A percentile compares a stretch with the other conserved stretches of the same genome.
Conservation (phyloP, 2,888 invertebrate species). For the Nymphalis urticae region DNA sequence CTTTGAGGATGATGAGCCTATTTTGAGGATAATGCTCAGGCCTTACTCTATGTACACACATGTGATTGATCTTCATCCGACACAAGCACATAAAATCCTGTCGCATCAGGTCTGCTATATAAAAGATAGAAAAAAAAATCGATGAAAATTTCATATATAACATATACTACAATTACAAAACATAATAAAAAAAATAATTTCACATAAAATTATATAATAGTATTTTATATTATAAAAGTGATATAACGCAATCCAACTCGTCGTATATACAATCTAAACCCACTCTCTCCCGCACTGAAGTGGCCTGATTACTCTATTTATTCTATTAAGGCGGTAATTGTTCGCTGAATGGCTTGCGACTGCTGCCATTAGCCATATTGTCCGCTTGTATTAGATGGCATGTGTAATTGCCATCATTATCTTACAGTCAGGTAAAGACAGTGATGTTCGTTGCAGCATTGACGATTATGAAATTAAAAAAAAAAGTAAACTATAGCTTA, state of each 20-base stretch:
- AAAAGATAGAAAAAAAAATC: too few relatives aligned
- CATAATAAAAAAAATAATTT: not conserved
- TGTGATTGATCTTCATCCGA: too few relatives aligned
- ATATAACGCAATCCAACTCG: conserved; percentile 37
- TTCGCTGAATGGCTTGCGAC: conserved; percentile 68
- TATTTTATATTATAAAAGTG: too few relatives aligned
- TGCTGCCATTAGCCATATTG: conserved; percentile 72
- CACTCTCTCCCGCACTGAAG: conserved; percentile 60
- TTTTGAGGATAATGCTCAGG: too few relatives aligned
- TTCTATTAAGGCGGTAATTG: conserved; percentile 79
- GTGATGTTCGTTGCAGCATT: conserved; percentile 5
- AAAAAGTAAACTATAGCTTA: not conserved
- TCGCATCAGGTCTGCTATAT: too few relatives aligned
- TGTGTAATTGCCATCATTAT: conserved; percentile 43
- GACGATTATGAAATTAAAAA: not conserved
- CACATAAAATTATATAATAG: not conserved
- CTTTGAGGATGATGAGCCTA: too few relatives aligned
- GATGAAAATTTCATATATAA: too few relatives aligned
- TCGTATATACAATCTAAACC: conserved; percentile 45
- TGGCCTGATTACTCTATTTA: conserved; percentile 80
- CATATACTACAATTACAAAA: too few relatives aligned
- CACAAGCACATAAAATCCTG: too few relatives aligned
- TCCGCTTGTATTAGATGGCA: conserved; percentile 45
- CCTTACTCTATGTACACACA: too few relatives aligned
- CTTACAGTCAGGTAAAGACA: conserved; percentile 20